These are phyloP conservation scores for Umimayanthus kanabou DNA, from an alignment of 92 coral and sea anemone genomes.

Conservation along the genomic window DNA sequence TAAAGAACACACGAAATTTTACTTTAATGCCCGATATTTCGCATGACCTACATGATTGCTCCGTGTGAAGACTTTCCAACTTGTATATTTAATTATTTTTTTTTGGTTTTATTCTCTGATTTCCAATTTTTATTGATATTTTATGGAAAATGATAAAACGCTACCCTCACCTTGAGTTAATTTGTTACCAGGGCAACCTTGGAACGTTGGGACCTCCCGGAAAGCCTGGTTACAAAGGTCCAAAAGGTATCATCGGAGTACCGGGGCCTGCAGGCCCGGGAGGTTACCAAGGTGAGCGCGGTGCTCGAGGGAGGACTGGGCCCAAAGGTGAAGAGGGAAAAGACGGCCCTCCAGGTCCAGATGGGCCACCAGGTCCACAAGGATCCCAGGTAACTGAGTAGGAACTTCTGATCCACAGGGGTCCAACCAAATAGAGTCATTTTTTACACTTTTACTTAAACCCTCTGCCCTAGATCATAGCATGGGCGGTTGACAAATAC, in stretches of 20 bases:
- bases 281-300: slow-evolving; percentile 42
- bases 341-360: not conserved
- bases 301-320: slow-evolving; percentile 16
- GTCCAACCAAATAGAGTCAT: not conserved
- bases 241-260: slow-evolving; percentile 23
- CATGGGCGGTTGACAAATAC: too few relatives aligned
- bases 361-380: slow-evolving; percentile 20
- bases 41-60: too few relatives aligned
- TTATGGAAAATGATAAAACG: too few relatives aligned
- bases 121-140: too few relatives aligned
- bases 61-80: too few relatives aligned
- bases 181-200: slow-evolving; percentile 13
- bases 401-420: not conserved
- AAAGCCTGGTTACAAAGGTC: slow-evolving; percentile 40
- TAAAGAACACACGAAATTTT: too few relatives aligned
- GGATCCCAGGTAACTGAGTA: slow-evolving; percentile 14
- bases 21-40: too few relatives aligned
- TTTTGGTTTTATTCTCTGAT: not conserved
- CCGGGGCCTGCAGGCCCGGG: slow-evolving; percentile 17
- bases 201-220: slow-evolving; percentile 30
- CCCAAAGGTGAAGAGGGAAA: slow-evolving; percentile 30
- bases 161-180: not conserved
- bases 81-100: too few relatives aligned
- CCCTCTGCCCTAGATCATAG: too few relatives aligned
- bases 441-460: too few relatives aligned